Evolutionary conservation across 2,113 vertebrate species (phyloP), one percentile per base, ranked within the genome.

Genomic region (Salvelinus sp.): DNA sequence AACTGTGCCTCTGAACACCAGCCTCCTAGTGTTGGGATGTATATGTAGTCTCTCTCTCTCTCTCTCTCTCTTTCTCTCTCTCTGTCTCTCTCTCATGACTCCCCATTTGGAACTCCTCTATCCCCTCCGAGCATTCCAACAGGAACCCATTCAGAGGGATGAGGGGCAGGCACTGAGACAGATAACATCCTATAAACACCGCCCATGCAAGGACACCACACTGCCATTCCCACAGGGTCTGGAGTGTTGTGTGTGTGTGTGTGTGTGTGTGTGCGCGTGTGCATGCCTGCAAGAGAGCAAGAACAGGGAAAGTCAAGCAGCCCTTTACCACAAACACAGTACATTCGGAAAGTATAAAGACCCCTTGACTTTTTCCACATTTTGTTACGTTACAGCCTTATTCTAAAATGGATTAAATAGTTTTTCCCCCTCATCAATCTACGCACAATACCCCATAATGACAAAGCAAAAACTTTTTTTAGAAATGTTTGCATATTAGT

Each of bases 171-270:
- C 85, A 76, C 77, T 74, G 87, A 87, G 82, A 90, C 81, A 88
- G 89, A 92, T 92, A 92, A 91, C 89, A 91, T 92, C 90, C 88
- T 89, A 88, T 88, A 91, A 93, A 92, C 90, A 93, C 82, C 85
- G 82, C 81, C 88, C 78, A 82, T 83, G 80, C 79, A 85, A 83
- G 86, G 83, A 87, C 87, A 84, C 78, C 57, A 38, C 33, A 30
- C 4, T 38, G 6, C 33, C 33, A 38, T 38, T 38, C 33, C 1
- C 33, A 75, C 69, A 72, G 66, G n/a, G 28, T 60, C 20, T 20
- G 20, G n/a, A 14, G 20, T 20, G 20, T n/a, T 28, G 25, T 66
- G 13, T 66, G 64, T 66, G 23, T 66, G 23, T 70, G 28, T 3
- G 28, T 28, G 28, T 28, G 28, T 4, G 28, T 4, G 28, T 3